A percentile compares a stretch with the other conserved stretches of the same genome.
phyloP scores from a whole-genome alignment of 2,113 vertebrate species.

The Heterocephalus glaber region DNA sequence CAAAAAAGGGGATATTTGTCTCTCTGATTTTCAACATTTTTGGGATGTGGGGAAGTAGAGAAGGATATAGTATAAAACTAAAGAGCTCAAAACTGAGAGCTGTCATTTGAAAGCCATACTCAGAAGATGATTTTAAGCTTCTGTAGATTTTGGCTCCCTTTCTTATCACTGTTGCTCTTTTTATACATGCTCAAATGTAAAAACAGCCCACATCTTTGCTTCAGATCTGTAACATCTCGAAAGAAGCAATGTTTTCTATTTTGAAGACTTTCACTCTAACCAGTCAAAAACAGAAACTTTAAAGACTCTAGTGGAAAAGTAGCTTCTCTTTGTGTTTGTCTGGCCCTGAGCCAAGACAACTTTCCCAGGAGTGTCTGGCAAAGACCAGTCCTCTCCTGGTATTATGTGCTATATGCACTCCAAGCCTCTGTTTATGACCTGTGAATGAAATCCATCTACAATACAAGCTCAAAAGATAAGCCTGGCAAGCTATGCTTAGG shows the following conservation, averaged over 20 bases:
- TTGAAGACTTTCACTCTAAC: conserved; percentile 7
- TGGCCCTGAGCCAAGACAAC: not conserved
- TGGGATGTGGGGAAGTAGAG: not conserved
- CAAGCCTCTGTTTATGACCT: not conserved
- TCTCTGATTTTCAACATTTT: conserved; percentile 16
- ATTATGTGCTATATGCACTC: not conserved
- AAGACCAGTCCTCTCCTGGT: not conserved
- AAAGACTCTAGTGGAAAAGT: conserved; percentile 18
- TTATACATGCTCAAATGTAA: conserved; percentile 26
- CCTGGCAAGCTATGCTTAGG: not conserved
- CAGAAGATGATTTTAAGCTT: not conserved
- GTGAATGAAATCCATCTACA: not conserved
- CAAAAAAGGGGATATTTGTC: not conserved
- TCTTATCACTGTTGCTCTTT: not conserved
- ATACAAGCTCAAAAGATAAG: not conserved
- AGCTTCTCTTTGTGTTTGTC: not conserved
- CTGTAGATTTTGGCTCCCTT: not conserved
- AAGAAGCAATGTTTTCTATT: conserved; percentile 40
- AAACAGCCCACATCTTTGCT: conserved; percentile 43
- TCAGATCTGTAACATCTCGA: conserved; percentile 35
- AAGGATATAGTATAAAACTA: not conserved
- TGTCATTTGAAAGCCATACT: not conserved
- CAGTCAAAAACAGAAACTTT: not conserved
- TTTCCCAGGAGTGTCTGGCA: not conserved
- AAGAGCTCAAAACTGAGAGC: not conserved